Percentiles rank a stretch among this genome's conserved stretches.
Conservation (phyloP, 2,113 vertebrate genomes). For the Hemichromis elongatus region DNA sequence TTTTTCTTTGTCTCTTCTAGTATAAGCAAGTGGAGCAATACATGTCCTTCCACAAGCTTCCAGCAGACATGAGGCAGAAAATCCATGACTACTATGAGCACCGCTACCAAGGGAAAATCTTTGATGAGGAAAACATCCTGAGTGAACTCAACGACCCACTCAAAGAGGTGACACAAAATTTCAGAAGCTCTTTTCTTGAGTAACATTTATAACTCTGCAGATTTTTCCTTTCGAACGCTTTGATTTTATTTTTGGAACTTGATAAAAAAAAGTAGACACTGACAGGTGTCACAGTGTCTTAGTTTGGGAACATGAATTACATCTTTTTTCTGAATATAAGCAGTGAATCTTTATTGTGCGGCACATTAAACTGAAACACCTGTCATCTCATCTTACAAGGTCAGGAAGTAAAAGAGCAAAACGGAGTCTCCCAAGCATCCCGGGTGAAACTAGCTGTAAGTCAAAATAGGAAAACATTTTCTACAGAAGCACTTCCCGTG, state of each 20-base stretch:
- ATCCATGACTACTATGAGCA: slow-evolving; percentile 99
- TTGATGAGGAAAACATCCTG: slow-evolving; percentile 97
- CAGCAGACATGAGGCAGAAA: slow-evolving; percentile 97
- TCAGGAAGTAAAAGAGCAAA: slow-evolving; percentile 7
- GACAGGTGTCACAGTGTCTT: slow-evolving; percentile 17
- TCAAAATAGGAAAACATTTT: background rate
- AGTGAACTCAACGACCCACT: slow-evolving; percentile 97
- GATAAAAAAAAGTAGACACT: background rate
- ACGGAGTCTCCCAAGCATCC: slow-evolving; percentile 23
- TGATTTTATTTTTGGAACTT: slow-evolving; percentile 29
- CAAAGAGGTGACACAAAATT: slow-evolving; percentile 84
- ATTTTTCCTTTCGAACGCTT: background rate
- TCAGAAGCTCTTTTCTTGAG: background rate
- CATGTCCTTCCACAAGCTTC: slow-evolving; percentile 99
- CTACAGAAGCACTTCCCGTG: background rate
- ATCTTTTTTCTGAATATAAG: background rate
- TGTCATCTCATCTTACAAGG: slow-evolving; percentile 16
- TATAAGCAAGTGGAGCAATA: slow-evolving; percentile 99
- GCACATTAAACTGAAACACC: slow-evolving; percentile 1
- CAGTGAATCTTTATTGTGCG: background rate
- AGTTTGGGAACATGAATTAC: slow-evolving; percentile 1
- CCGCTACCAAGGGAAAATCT: slow-evolving; percentile 98
- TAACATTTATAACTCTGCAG: background rate
- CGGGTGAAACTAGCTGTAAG: background rate
- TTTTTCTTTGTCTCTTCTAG: slow-evolving; percentile 67